A percentile compares a stretch with the other conserved stretches of the same genome.
Conservation (phyloP, 2,888 invertebrate genomes). For the Liopterus haemorrhoidalis region DNA sequence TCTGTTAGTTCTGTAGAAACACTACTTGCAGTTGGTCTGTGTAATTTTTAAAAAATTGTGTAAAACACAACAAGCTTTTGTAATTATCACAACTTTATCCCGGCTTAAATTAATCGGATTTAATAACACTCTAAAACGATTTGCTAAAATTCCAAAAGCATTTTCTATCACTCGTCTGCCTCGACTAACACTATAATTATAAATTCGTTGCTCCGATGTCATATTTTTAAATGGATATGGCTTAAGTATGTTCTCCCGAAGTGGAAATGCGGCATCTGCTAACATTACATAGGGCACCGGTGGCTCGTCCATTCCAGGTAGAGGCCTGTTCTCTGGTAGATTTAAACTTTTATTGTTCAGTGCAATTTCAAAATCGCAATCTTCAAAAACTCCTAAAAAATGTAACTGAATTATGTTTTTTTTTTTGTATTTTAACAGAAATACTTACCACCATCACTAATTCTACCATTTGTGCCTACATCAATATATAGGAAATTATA, state of each 20-base stretch:
- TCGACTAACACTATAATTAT: not conserved
- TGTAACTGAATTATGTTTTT: no score
- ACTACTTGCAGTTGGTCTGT: no score
- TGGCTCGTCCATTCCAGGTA: no score
- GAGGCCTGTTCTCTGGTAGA: no score
- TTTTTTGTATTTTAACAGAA: no score
- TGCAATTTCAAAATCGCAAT: not conserved
- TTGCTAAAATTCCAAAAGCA: constrained; percentile 5
- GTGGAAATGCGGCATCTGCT: no score
- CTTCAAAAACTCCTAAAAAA: not conserved
- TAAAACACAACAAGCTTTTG: no score
- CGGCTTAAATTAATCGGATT: constrained; percentile 1
- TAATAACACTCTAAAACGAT: constrained; percentile 1
- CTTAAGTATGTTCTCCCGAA: not conserved
- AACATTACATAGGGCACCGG: no score
- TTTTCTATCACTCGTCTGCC: constrained; percentile 1
- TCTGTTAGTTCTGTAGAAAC: no score
- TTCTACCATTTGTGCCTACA: constrained; percentile 3
- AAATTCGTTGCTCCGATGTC: not conserved
- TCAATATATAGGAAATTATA: constrained; percentile 5
- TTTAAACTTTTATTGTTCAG: no score
- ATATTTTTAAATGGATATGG: constrained; percentile 1
- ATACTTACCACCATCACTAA: not conserved
- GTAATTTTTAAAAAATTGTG: no score
- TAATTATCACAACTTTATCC: no score